Evolutionary conservation across 1,140 invertebrate species (phyloP), one percentile per base, ranked within the genome.

Genomic region (Diabrotica undecimpunctata): DNA sequence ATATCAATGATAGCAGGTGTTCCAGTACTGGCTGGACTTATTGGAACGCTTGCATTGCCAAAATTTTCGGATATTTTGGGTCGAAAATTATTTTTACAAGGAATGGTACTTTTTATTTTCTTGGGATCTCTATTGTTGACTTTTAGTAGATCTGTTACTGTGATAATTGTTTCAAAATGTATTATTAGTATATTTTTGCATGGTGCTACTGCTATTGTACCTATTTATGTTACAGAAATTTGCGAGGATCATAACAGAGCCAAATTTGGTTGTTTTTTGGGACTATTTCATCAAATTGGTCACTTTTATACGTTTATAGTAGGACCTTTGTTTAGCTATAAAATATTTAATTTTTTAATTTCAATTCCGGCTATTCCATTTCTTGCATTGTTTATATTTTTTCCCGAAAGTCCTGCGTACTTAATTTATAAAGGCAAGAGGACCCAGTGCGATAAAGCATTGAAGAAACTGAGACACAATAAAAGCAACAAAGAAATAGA

Each of bases 371-470:
- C 88, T 0, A 69, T 87, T 0, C 14, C 86, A 0, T 89, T 92
- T 77, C 74, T 89, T 41, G 70, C 90, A 0, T 62, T 83, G 0
- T 86, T 88, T 68, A 5, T 60, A 2, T 85, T 87, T 58, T 88
- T 94, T 81, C 93, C 93, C 0, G 94, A 96, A 75, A 90, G 90
- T 35, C 94, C 94, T 0, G 88, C 87, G 57, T 92, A 84, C 65
- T 80, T 88, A 41, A 77, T 91, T 0, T 78, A 79, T 6, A 84
- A 85, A 72, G 81, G 80, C 12, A 81, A 84, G 12, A 82, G 82
- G 38, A 77, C 83, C 5, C 84, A 86, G 5, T 92, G 92, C 0
- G 75, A 84, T 0, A 73, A 81, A 5, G 80, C 88, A 5, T 77
- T 96, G 64, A 80, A 82, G 61, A 88, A 83, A 79, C 95, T 0